Conservation (phyloP, 2,888 invertebrate genomes). For the Catocala sponsa region DNA sequence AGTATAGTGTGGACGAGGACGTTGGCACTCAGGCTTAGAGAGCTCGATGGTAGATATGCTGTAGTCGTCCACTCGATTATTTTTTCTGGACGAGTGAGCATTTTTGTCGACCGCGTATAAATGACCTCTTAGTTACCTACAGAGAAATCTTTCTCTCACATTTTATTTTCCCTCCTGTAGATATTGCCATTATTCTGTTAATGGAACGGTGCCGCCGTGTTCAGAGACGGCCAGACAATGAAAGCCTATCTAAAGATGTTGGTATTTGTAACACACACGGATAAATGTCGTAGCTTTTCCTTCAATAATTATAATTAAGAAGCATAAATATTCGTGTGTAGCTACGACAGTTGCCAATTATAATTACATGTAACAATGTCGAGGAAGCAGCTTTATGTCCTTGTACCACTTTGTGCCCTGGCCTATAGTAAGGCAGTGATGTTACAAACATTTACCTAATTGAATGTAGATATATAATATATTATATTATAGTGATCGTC, state of each 20-base stretch:
- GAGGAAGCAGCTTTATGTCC: slow-evolving; percentile 24
- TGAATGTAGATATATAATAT: too few relatives aligned
- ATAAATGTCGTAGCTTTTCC: slow-evolving; percentile 37
- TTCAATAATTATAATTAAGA: slow-evolving; percentile 32
- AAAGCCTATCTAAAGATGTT: slow-evolving; percentile 62
- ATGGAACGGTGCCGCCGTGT: slow-evolving; percentile 69
- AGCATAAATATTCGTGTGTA: slow-evolving; percentile 9
- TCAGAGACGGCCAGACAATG: slow-evolving; percentile 76
- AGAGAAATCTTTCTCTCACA: slow-evolving; percentile 77
- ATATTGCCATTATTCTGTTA: slow-evolving; percentile 82
- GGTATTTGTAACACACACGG: slow-evolving; percentile 54
- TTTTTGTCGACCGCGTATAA: slow-evolving; percentile 83
- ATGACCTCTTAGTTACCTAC: slow-evolving; percentile 81
- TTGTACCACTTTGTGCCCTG: slow-evolving; percentile 8
- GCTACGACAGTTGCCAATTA: slow-evolving; percentile 1
- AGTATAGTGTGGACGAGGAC: slow-evolving; percentile 30
- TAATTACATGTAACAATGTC: slow-evolving; percentile 27
- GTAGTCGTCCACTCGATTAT: slow-evolving; percentile 68
- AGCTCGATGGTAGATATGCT: slow-evolving; percentile 44
- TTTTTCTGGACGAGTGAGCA: slow-evolving; percentile 81
- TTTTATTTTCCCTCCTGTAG: slow-evolving; percentile 78
- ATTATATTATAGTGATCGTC: too few relatives aligned
- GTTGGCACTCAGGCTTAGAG: slow-evolving; percentile 14
- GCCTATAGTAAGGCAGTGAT: not conserved
- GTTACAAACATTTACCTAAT: not conserved